Percentiles rank a stretch among this genome's conserved stretches.
phyloP scores from a whole-genome alignment of 1,140 invertebrate species.

The Trypoxylus dichotomus region DNA sequence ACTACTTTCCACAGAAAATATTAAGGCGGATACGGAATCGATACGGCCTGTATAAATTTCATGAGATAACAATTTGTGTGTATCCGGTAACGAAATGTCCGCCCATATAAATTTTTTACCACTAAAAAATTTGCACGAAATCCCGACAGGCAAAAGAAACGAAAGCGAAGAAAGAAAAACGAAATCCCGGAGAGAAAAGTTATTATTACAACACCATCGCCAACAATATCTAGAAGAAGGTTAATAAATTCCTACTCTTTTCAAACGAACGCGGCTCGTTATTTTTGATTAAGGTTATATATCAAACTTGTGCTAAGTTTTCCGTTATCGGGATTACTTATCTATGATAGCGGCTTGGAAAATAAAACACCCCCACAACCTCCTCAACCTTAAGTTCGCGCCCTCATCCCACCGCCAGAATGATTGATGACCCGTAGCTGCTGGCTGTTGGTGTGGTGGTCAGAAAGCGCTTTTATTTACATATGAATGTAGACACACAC shows the following conservation, averaged over 20 bases:
- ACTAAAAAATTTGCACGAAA: conserved; percentile 24
- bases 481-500: conserved; percentile 10
- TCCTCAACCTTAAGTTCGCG: not conserved
- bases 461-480: conserved; percentile 18
- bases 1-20: not conserved
- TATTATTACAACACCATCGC: conserved; percentile 22
- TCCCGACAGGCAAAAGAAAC: not conserved
- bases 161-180: not conserved
- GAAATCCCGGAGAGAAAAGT: not conserved
- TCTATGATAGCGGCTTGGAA: conserved; percentile 18
- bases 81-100: not conserved
- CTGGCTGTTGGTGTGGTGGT: not conserved
- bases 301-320: conserved; percentile 20
- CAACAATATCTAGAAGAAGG: not conserved
- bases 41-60: not conserved
- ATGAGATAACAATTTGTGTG: not conserved
- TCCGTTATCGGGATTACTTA: conserved; percentile 17
- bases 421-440: conserved; percentile 14
- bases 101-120: not conserved
- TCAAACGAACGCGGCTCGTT: conserved; percentile 14
- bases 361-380: conserved; percentile 2
- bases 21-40: not conserved
- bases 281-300: conserved; percentile 26
- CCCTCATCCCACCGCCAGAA: not conserved
- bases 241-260: conserved; percentile 17